A percentile compares a stretch with the other conserved stretches of the same genome.
Evolutionary conservation across 2,113 vertebrate species (phyloP).

Genomic region (Albula goreensis): DNA sequence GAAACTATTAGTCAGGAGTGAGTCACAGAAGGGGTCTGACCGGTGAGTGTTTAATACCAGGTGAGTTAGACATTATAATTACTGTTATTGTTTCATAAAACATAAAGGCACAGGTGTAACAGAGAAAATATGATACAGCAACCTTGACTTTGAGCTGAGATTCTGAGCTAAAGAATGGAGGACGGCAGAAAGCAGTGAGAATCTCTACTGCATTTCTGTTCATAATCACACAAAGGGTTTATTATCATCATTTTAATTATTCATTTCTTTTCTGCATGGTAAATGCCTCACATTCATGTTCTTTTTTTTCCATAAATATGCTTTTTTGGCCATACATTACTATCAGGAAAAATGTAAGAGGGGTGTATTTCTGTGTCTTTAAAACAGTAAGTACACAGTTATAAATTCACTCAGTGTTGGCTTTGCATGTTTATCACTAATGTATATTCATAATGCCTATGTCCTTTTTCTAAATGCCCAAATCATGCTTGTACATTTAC

Average conservation of each 20-base stretch:
- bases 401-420: too few relatives aligned
- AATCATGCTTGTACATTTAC: too few relatives aligned
- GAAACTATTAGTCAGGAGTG: background rate
- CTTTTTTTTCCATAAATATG: too few relatives aligned
- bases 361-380: too few relatives aligned
- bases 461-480: too few relatives aligned
- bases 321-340: too few relatives aligned
- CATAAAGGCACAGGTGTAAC: background rate
- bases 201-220: background rate
- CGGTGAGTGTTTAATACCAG: background rate
- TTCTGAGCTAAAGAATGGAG: background rate
- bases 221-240: background rate
- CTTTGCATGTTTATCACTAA: too few relatives aligned
- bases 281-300: background rate
- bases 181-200: background rate
- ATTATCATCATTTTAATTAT: background rate
- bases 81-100: conserved; percentile 9
- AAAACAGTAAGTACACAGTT: too few relatives aligned
- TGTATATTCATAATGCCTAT: too few relatives aligned
- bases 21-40: background rate
- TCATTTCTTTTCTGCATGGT: background rate
- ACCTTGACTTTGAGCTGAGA: background rate
- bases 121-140: background rate
- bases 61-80: background rate
- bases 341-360: too few relatives aligned